A percentile compares a stretch with the other conserved stretches of the same genome.
These are phyloP conservation scores for Aproaerema taeniolella DNA, from an alignment of 2,888 invertebrate species.

Conservation along the genomic window DNA sequence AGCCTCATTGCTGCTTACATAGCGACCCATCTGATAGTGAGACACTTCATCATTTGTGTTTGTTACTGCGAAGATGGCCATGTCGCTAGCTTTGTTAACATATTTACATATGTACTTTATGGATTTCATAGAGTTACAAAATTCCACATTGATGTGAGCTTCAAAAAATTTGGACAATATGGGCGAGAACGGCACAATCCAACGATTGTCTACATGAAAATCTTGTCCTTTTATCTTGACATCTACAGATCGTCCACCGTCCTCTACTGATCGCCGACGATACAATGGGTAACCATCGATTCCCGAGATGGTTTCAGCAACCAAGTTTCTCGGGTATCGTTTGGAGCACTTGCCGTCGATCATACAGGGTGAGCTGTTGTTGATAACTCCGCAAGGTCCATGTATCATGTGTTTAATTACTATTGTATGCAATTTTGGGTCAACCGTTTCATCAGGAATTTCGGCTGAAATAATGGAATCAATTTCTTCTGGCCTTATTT, in stretches of 20 bases:
- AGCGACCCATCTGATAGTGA: conserved; percentile 18
- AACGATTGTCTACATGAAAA: conserved; percentile 26
- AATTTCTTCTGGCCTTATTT: conserved; percentile 30
- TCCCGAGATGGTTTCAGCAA: conserved; percentile 10
- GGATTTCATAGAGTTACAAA: conserved; percentile 16
- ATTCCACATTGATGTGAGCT: conserved; percentile 19
- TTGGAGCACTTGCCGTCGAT: conserved; percentile 13
- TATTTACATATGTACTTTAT: conserved; percentile 21
- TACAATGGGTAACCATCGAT: conserved; percentile 10
- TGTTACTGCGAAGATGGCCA: conserved; percentile 9
- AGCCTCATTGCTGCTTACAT: conserved; percentile 23
- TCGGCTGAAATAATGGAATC: conserved; percentile 34
- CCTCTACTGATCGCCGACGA: neutral
- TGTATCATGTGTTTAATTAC: conserved; percentile 17
- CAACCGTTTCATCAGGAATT: conserved; percentile 17
- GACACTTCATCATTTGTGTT: conserved; percentile 19
- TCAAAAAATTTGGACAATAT: conserved; percentile 12
- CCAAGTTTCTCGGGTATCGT: conserved; percentile 7
- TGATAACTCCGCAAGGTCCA: conserved; percentile 17
- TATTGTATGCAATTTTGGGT: conserved; percentile 13
- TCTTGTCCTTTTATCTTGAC: conserved; percentile 12
- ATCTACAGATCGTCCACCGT: neutral
- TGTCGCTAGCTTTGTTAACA: conserved; percentile 12
- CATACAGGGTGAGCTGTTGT: conserved; percentile 17
- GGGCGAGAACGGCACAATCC: conserved; percentile 22